phyloP scores from a whole-genome alignment of 2,888 invertebrate genomes.

The Aphrophora alni region DNA sequence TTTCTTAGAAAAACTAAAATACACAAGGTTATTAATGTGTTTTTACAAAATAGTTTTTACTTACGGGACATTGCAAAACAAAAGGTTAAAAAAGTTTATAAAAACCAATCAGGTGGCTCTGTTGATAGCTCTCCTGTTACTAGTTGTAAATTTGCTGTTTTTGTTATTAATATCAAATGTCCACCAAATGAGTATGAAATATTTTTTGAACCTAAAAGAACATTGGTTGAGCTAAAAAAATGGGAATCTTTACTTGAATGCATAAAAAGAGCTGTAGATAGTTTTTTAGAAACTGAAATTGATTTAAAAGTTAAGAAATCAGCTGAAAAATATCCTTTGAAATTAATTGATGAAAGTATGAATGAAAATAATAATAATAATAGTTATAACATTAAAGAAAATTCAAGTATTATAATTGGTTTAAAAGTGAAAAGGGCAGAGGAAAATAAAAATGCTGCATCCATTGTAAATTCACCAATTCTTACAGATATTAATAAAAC shows the following conservation, averaged over 20 bases:
- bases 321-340: background rate
- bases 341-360: background rate
- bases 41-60: conserved; percentile 54
- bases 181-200: conserved; percentile 61
- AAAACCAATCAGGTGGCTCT: conserved; percentile 33
- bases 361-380: background rate
- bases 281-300: conserved; percentile 54
- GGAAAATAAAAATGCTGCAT: background rate
- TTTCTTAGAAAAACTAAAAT: conserved; percentile 62
- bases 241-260: conserved; percentile 56
- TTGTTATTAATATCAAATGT: conserved; percentile 64
- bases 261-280: conserved; percentile 50
- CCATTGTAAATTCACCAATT: background rate
- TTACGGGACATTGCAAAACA: conserved; percentile 36
- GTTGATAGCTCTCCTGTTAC: background rate
- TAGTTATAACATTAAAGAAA: background rate
- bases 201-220: conserved; percentile 60
- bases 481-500: background rate
- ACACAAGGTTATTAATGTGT: conserved; percentile 58
- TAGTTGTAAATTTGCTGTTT: conserved; percentile 57
- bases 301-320: conserved; percentile 8
- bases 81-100: conserved; percentile 34
- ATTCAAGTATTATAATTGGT: background rate
- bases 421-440: background rate
- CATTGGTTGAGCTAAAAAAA: conserved; percentile 63